A percentile compares a stretch with the other conserved stretches of the same genome.
phyloP scores from a whole-genome alignment of 2,797 vertebrate species.

The Centropyge bicolor region DNA sequence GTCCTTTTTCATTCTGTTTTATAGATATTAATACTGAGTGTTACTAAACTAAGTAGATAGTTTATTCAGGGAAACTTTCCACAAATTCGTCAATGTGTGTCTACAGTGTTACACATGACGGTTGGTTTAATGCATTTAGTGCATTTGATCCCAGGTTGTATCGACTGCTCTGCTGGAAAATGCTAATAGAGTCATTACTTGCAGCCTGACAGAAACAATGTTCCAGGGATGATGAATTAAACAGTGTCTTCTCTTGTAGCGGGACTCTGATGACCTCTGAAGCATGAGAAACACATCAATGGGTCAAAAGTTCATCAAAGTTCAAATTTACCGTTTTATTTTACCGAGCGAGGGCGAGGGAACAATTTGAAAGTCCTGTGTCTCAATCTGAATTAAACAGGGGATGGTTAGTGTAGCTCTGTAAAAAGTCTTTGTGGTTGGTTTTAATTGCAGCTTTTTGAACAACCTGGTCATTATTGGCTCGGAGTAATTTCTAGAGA shows the following conservation, averaged over 20 bases:
- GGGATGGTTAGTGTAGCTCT: constrained; percentile 11
- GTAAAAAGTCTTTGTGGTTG: constrained; percentile 46
- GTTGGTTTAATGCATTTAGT: constrained; percentile 12
- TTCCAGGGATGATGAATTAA: constrained; percentile 66
- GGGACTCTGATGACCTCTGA: constrained; percentile 43
- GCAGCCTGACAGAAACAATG: constrained; percentile 59
- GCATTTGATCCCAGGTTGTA: constrained; percentile 37
- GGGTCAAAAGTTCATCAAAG: constrained; percentile 59
- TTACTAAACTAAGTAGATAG: not conserved
- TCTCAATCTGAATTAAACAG: constrained; percentile 48
- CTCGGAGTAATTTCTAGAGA: constrained; percentile 33
- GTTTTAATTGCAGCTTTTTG: constrained; percentile 55
- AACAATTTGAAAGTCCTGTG: constrained; percentile 20
- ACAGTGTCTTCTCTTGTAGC: constrained; percentile 57
- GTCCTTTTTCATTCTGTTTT: constrained; percentile 1
- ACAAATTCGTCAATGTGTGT: not conserved
- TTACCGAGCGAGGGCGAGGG: constrained; percentile 19
- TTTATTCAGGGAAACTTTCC: constrained; percentile 7
- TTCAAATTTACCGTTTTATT: constrained; percentile 57
- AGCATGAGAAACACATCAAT: constrained; percentile 51
- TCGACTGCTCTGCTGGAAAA: constrained; percentile 45
- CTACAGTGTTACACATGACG: constrained; percentile 1
- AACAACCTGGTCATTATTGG: constrained; percentile 44
- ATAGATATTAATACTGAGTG: constrained; percentile 13
- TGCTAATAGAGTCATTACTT: constrained; percentile 70